Evolutionary conservation across 2,797 vertebrate genomes (phyloP).

Genomic region (Neosalanx taihuensis): DNA sequence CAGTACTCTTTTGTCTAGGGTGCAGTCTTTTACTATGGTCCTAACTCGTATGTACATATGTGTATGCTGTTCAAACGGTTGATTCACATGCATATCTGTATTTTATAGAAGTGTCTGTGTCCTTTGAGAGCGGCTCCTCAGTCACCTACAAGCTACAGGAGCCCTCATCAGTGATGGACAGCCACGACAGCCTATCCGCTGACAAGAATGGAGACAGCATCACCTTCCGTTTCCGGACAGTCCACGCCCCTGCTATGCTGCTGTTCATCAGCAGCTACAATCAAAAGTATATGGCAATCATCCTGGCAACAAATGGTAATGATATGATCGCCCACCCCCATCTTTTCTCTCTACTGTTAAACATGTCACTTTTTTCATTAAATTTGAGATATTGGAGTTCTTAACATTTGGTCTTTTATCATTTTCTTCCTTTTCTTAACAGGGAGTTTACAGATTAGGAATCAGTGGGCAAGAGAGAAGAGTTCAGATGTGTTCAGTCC

Average conservation of each 20-base stretch:
- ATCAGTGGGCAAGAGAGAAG: constrained; percentile 71
- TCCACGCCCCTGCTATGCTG: constrained; percentile 75
- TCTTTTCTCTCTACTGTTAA: neutral
- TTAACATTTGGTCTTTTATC: neutral
- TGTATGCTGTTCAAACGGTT: too few relatives aligned
- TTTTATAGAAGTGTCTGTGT: constrained; percentile 78
- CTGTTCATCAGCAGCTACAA: constrained; percentile 76
- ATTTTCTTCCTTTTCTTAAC: constrained; percentile 35
- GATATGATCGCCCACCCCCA: neutral
- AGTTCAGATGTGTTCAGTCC: constrained; percentile 73
- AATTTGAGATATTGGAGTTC: neutral
- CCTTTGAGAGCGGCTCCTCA: constrained; percentile 78
- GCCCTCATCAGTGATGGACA: constrained; percentile 79
- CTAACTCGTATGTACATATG: too few relatives aligned
- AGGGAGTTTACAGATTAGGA: constrained; percentile 85
- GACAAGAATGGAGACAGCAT: constrained; percentile 77
- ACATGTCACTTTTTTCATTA: neutral
- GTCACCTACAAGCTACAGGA: constrained; percentile 82
- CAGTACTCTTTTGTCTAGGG: too few relatives aligned
- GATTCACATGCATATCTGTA: too few relatives aligned
- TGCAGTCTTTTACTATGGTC: too few relatives aligned
- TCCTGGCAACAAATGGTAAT: constrained; percentile 81
- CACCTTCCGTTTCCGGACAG: constrained; percentile 77
- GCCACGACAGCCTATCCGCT: constrained; percentile 71
- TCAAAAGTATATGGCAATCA: constrained; percentile 78